Base-by-base conservation (phyloP, 2,113 vertebrate genomes). In the Gallinago undulata region DNA sequence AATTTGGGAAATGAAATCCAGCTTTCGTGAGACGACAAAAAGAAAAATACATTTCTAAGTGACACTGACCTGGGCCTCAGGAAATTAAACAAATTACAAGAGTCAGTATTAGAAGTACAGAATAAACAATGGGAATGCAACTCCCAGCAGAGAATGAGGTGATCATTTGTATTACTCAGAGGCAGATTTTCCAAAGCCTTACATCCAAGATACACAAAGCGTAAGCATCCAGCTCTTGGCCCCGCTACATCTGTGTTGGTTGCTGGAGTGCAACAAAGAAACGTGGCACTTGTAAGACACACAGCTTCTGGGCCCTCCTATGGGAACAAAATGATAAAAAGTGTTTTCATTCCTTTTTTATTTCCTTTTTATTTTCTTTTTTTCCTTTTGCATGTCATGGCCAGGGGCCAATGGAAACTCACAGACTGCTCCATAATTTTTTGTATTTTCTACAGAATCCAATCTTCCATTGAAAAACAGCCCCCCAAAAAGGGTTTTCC, bases 261-360 rank as follows among this genome's bases (percentile, higher is more conserved):
- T 95, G 80, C 87, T 95, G 94, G 96, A 97, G 91, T 55, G 84
- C 82, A 95, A 83, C 76, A 89, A 95, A 89, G 94, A 96, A 96
- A 97, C 84, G 90, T 95, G 97, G 94, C 83, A 94, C 43, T 92
- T 75, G 55, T 23, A 90, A 41, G 53, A 76, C 73, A 64, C 83
- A 78, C 45, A 51, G 84, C 53, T 93, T 84, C 82, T 87, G 89
- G 88, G 82, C 59, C 83, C 31, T 95, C 59, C n/a, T 66, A 75
- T 74, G 77, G 84, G 90, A 97, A 92, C 73, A 93, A 91, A 94
- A 87, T 81, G 90, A 96, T 96, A 79, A 92, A 91, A 95, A 90
- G 27, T 70, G 76, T 19, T 93, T 96, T 96, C 22, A 19, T 90
- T 96, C 60, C 51, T 8, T 24, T 70, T 68, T 73, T 51, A 7